phyloP scores from a whole-genome alignment of 2,888 invertebrate species.

The Brachyptera putata region DNA sequence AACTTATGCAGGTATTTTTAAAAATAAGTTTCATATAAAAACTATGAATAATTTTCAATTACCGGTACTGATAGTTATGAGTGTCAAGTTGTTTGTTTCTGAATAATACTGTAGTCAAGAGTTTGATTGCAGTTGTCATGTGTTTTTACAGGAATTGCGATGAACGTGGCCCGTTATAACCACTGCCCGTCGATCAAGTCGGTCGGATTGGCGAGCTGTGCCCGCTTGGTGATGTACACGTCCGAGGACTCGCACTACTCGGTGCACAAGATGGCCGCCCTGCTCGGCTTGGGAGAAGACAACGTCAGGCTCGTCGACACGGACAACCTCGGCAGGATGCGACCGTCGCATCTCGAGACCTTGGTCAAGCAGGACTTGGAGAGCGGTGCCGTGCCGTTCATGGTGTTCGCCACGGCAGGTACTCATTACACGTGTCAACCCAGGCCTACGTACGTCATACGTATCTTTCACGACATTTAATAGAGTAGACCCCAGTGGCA shows the following conservation, averaged over 20 bases:
- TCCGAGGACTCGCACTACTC: slow-evolving; percentile 61
- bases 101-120: no score
- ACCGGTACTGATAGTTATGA: no score
- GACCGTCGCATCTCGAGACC: slow-evolving; percentile 41
- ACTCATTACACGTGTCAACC: background rate
- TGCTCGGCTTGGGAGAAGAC: slow-evolving; percentile 56
- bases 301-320: slow-evolving; percentile 51
- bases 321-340: slow-evolving; percentile 46
- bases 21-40: no score
- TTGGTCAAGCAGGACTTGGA: slow-evolving; percentile 42
- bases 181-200: slow-evolving; percentile 47
- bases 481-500: no score
- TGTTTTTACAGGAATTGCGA: slow-evolving; percentile 40
- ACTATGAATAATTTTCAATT: no score
- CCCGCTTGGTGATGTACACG: slow-evolving; percentile 48
- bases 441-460: no score
- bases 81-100: no score
- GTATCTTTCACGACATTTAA: no score
- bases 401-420: slow-evolving; percentile 48
- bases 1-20: no score
- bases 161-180: slow-evolving; percentile 52
- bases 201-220: slow-evolving; percentile 23
- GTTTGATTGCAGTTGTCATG: no score
- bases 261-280: slow-evolving; percentile 52
- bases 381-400: slow-evolving; percentile 44